Evolutionary conservation across 2,888 invertebrate species (phyloP), one percentile per base, ranked within the genome.

Genomic region (Microplitis manilae): DNA sequence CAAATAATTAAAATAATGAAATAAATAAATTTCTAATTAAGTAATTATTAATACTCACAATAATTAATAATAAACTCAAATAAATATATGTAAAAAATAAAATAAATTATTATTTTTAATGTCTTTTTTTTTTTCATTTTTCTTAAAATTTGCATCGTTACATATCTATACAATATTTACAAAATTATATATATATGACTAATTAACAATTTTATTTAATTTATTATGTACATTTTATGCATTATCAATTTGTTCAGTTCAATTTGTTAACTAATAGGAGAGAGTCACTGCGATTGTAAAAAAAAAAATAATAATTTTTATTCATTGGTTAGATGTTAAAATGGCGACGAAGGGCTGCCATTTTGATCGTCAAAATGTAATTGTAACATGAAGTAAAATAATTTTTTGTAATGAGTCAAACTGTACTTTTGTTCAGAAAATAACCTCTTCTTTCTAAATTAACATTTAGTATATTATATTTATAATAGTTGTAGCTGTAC

Each of bases 21-120:
- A 30, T 30, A 30, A 30, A 30, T 30, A 4, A 30, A 30, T 30
- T 30, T 30, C 30, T 30, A 30, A 30, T 30, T 30, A 30, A 30
- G 30, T 30, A 30, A 79, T 62, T 65, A 41, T 69, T 69, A 68
- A 64, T 78, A 38, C 71, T 76, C 5, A 50, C 13, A 0, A 50
- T 50, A 13, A 50, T 13, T 50, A 15, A 64, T 20, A 79, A 77
- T 72, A 68, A 62, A 72, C 67, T 77, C 68, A 75, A 59, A 71
- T 13, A 50, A 30, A 68, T 68, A 39, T 61, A 30, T 59, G 78
- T 83, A 81, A 82, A 81, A 82, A 86, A 87, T 88, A 88, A 88
- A 83, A 50, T 50, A 50, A 50, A 50, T 50, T 50, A 50, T 87
- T 87, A 86, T 62, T 62, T 83, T 84, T 85, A 83, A 82, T 85